These are phyloP conservation scores for Opisthocomus hoazin DNA, from an alignment of 2,113 vertebrate species.

Conservation along the genomic window DNA sequence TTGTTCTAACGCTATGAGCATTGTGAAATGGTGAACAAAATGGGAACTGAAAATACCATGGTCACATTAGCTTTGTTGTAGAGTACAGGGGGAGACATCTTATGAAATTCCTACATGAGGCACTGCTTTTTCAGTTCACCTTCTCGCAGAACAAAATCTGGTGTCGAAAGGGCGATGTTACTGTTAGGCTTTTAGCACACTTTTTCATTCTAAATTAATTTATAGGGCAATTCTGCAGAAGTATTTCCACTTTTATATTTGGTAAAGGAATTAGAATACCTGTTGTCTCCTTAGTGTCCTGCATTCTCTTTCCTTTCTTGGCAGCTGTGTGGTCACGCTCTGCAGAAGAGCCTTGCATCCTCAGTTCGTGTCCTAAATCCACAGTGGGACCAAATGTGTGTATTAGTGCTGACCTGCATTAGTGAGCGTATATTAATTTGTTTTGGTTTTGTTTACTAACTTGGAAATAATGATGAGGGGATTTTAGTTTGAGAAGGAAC, in stretches of 20 bases:
- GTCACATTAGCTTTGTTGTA: neutral
- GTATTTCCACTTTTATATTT: rapidly evolving
- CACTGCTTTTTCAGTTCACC: neutral
- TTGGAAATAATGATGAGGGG: neutral
- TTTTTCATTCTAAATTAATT: neutral
- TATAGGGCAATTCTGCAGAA: neutral
- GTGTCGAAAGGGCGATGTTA: neutral
- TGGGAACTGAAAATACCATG: conserved; percentile 51
- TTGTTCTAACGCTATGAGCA: conserved; percentile 11
- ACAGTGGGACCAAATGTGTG: rapidly evolving
- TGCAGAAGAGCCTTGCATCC: neutral
- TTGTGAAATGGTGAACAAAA: conserved; percentile 61
- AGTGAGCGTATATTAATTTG: neutral
- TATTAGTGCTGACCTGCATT: rapidly evolving
- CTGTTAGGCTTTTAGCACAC: neutral
- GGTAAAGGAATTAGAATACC: neutral
- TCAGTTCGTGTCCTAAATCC: neutral
- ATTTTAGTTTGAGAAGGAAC: neutral
- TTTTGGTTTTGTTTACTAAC: neutral
- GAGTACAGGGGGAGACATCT: neutral
- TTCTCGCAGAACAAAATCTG: neutral
- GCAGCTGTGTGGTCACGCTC: neutral
- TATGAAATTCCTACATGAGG: conserved; percentile 19
- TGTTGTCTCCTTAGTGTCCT: neutral
- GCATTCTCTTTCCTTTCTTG: neutral